These are phyloP conservation scores for Oikopleura albicans DNA, from an alignment of 23 tunicate genomes.

Conservation along the genomic window DNA sequence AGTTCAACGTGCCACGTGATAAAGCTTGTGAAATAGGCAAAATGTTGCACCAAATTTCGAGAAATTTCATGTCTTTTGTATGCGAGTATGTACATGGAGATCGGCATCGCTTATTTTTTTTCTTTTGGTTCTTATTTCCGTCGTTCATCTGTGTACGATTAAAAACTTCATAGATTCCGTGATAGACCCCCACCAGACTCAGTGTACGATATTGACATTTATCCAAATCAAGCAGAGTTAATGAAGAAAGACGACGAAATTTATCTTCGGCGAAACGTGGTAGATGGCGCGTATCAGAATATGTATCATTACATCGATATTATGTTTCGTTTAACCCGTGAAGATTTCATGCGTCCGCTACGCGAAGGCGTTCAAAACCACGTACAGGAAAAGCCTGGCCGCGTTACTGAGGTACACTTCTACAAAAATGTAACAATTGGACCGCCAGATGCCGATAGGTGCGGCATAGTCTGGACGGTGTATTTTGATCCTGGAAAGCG, in stretches of 20 bases:
- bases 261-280: neutral
- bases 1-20: too few species aligned
- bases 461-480: neutral
- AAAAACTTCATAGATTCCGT: too few species aligned
- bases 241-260: neutral
- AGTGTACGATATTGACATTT: too few species aligned
- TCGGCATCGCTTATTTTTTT: too few species aligned
- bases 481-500: neutral
- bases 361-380: neutral
- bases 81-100: too few species aligned
- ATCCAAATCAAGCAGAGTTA: too few species aligned
- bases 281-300: neutral
- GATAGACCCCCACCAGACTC: too few species aligned
- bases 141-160: too few species aligned
- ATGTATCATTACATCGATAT: neutral
- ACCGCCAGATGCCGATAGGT: neutral
- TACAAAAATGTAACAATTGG: neutral
- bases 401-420: neutral
- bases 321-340: neutral
- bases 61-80: too few species aligned
- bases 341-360: conserved; percentile 14
- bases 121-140: too few species aligned
- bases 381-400: neutral
- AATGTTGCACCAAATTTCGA: too few species aligned
- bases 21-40: too few species aligned